Percentiles rank a stretch among this genome's conserved stretches.
These are phyloP conservation scores for Paracyclopina nana DNA, from an alignment of 1,140 invertebrate species.

Conservation along the genomic window DNA sequence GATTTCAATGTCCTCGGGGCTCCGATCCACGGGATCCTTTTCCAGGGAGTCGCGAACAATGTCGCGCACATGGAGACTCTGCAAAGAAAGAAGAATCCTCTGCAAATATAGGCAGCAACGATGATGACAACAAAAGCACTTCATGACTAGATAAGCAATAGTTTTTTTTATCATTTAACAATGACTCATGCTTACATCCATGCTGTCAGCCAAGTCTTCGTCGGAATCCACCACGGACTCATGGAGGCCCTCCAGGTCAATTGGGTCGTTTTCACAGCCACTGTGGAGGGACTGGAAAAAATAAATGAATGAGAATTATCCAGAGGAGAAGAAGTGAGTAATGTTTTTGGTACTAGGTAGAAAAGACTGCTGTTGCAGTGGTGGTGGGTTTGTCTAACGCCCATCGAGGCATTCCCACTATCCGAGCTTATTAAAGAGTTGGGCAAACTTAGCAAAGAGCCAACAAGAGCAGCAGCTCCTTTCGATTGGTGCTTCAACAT, in stretches of 20 bases:
- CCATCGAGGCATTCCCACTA: no score
- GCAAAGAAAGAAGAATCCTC: no score
- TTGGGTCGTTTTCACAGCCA: constrained; percentile 44
- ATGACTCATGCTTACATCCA: constrained; percentile 38
- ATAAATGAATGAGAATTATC: background rate
- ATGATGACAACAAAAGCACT: no score
- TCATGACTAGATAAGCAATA: background rate
- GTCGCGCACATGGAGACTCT: constrained; percentile 44
- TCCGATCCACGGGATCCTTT: constrained; percentile 80
- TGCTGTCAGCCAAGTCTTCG: constrained; percentile 74
- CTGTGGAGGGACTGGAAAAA: constrained; percentile 2
- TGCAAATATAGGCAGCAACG: no score
- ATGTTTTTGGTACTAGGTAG: background rate
- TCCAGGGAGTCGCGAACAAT: constrained; percentile 87
- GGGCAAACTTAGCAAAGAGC: background rate
- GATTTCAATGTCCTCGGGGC: constrained; percentile 83
- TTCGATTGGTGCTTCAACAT: background rate
- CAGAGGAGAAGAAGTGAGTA: background rate
- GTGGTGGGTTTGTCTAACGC: no score
- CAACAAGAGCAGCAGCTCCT: background rate
- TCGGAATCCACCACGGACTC: constrained; percentile 79
- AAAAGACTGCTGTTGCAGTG: no score
- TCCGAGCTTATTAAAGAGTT: background rate
- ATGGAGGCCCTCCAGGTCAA: constrained; percentile 71
- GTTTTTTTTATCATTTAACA: background rate